Percentiles rank a stretch among this genome's conserved stretches.
phyloP scores from a whole-genome alignment of 2,888 invertebrate species.

The Toxonevra muliebris region DNA sequence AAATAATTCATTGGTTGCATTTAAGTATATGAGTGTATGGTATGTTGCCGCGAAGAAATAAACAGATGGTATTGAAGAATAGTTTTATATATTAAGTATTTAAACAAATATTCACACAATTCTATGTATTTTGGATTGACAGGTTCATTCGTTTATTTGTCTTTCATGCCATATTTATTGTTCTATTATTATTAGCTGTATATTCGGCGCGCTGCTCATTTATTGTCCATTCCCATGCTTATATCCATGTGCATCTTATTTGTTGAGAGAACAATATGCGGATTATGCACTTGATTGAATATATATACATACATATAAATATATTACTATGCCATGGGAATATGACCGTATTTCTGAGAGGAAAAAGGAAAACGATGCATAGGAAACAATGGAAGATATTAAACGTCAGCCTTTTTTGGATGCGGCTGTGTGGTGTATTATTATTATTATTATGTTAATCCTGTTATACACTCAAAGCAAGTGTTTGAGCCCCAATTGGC shows the following conservation, averaged over 20 bases:
- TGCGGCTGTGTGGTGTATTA: slow-evolving; percentile 19
- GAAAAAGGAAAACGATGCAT: slow-evolving; percentile 1
- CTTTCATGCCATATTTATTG: slow-evolving; percentile 48
- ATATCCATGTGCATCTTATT: slow-evolving; percentile 24
- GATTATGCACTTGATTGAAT: slow-evolving; percentile 48
- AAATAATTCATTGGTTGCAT: slow-evolving; percentile 3
- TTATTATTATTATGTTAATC: slow-evolving; percentile 31
- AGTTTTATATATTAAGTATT: slow-evolving; percentile 43
- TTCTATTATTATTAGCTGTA: slow-evolving; percentile 47
- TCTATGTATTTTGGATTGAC: slow-evolving; percentile 52
- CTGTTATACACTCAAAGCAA: slow-evolving; percentile 25
- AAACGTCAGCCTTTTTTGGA: slow-evolving; percentile 2
- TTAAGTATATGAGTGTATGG: no score
- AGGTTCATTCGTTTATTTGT: slow-evolving; percentile 47
- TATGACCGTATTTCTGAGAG: slow-evolving; percentile 40
- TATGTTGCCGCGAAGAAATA: slow-evolving; percentile 36
- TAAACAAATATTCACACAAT: slow-evolving; percentile 51
- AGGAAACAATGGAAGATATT: background rate
- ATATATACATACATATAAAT: slow-evolving; percentile 33
- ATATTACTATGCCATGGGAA: slow-evolving; percentile 52
- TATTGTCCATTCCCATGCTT: slow-evolving; percentile 37
- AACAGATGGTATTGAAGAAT: slow-evolving; percentile 53
- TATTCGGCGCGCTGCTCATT: slow-evolving; percentile 50
- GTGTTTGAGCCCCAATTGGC: slow-evolving; percentile 1
- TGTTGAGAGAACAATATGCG: slow-evolving; percentile 36